Evolutionary conservation across 2,888 invertebrate genomes (phyloP).

Genomic region (Athrips mouffetella): DNA sequence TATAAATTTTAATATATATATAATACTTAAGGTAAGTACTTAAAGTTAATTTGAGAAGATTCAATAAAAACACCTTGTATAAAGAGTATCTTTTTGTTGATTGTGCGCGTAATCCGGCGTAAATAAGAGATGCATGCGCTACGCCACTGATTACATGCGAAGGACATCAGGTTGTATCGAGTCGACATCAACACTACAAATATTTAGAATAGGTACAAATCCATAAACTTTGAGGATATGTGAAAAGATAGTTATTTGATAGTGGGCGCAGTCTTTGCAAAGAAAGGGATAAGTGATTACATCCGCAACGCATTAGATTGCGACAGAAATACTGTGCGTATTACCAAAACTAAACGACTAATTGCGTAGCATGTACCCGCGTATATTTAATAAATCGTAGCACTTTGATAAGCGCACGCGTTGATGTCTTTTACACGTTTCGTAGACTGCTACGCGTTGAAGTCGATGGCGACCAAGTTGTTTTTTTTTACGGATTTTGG

Average conservation of each 20-base stretch:
- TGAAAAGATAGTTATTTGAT: no score
- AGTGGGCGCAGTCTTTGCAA: no score
- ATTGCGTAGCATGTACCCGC: no score
- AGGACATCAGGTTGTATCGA: slow-evolving; percentile 40
- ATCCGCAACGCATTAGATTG: no score
- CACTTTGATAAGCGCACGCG: not conserved
- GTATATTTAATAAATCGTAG: no score
- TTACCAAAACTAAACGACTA: no score
- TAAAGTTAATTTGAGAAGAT: not conserved
- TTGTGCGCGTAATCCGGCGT: slow-evolving; percentile 72
- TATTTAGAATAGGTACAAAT: not conserved
- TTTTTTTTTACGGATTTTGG: not conserved
- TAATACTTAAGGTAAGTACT: no score
- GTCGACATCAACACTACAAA: slow-evolving; percentile 26
- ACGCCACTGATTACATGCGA: slow-evolving; percentile 59
- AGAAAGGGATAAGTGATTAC: no score
- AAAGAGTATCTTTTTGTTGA: slow-evolving; percentile 50
- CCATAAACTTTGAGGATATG: not conserved
- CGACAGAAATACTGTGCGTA: no score
- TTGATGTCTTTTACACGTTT: slow-evolving; percentile 2
- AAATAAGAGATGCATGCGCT: slow-evolving; percentile 69
- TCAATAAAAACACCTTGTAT: slow-evolving; percentile 20
- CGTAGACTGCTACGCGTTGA: slow-evolving; percentile 5
- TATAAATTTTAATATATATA: no score
- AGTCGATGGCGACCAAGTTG: no score